Evolutionary conservation across 1,140 invertebrate species (phyloP), one percentile per base, ranked within the genome.

Genomic region (Pogonomyrmex barbatus): DNA sequence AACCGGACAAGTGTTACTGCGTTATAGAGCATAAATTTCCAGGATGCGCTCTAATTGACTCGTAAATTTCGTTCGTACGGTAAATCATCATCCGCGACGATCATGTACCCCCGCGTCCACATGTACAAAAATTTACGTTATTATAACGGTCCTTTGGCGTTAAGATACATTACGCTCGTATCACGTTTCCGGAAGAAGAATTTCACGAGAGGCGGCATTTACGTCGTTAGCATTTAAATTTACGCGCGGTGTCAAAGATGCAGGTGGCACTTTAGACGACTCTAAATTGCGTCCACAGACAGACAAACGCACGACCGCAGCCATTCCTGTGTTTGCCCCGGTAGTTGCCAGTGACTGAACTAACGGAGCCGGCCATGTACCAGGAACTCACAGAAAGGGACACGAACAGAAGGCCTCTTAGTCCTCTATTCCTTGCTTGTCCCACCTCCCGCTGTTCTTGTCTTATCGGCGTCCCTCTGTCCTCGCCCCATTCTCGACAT

Each of bases 331-430:
- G 78, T 90, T 90, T 90, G 88, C 81, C 71, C 86, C 78, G 68
- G 73, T 86, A 88, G 87, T 91, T 90, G 89, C 58, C 65, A 70
- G 75, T 63, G 86, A 78, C 87, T 70, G 39, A 78, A 62, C 86
- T 90, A 91, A 91, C 89, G 89, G 89, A 52, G 73, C 70, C 45
- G 67, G 8, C 45, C 79, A 14, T 90, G 89, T 91, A 91, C 87
- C 87, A 84, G 87, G 89, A 88, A 88, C 89, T 87, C 54, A 39
- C 75, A 71, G 89, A 70, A 83, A 88, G 89, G 89, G 89, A 88
- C 71, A 85, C 70, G 87, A 79, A 86, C 83, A 85, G 85, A 86
- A 90, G 85, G 62, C 54, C 71, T 76, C 63, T 60, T 70, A 73
- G 56, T 89, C 76, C 85, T 82, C 76, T 54, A 39, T 42, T 58